These are phyloP conservation scores for Palloptera scutellata DNA, from an alignment of 2,888 invertebrate species.

Conservation along the genomic window DNA sequence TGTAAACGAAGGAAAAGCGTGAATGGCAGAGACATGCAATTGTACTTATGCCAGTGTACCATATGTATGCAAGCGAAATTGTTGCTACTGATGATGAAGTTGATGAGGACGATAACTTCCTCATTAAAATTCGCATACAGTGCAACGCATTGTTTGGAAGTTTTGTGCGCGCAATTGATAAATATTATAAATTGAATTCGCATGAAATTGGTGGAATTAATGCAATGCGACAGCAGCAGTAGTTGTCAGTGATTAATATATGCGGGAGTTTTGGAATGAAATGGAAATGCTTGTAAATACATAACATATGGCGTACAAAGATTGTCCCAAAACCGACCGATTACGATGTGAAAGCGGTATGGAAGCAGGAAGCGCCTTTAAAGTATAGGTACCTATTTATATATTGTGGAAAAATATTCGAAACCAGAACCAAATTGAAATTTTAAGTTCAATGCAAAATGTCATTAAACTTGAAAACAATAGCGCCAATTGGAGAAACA, in stretches of 20 bases:
- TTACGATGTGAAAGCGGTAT: too few relatives aligned
- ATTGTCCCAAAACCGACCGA: not conserved
- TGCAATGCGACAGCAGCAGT: constrained; percentile 5
- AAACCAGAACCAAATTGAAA: too few relatives aligned
- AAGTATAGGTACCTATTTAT: too few relatives aligned
- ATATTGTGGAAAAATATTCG: too few relatives aligned
- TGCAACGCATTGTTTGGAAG: constrained; percentile 19
- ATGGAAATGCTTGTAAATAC: not conserved
- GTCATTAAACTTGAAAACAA: too few relatives aligned
- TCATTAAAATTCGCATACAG: constrained; percentile 29
- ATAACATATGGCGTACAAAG: constrained; percentile 16
- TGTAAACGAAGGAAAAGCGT: not conserved
- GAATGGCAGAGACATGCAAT: not conserved
- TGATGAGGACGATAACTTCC: constrained; percentile 33
- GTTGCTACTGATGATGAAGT: not conserved
- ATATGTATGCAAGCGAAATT: not conserved
- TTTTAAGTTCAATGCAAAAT: too few relatives aligned
- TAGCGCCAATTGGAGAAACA: too few relatives aligned
- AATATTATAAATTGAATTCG: constrained; percentile 22
- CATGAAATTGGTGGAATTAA: constrained; percentile 18
- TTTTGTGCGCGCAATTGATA: constrained; percentile 13
- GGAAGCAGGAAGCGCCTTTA: too few relatives aligned
- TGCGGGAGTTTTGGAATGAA: not conserved
- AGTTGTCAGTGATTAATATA: constrained; percentile 54
- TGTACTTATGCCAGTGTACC: constrained; percentile 2